Base-by-base conservation (phyloP, 2,888 invertebrate species). In the Latrodectus elegans region DNA sequence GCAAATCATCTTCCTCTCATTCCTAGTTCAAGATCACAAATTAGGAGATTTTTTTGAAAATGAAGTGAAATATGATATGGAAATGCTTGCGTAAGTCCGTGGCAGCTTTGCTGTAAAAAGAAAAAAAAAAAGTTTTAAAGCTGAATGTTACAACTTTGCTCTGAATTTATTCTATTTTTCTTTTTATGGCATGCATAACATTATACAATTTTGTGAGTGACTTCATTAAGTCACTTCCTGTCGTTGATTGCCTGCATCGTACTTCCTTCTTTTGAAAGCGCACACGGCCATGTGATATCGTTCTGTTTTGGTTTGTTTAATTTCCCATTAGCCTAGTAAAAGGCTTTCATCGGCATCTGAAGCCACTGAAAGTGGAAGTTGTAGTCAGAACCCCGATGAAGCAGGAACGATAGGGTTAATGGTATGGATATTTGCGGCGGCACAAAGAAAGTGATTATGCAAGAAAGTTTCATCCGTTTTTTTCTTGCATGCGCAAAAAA, bases 171-270 rank as follows among this genome's bases (percentile, higher is more conserved):
- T 38, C 38, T 38, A 38, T 38, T 38, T 38, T 38, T 38, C n/a
- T 60, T n/a, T 60, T 60, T 60, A 60, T n/a, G 60, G n/a, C n/a
- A 60, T 60, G 60, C 14, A 60, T n/a, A 11, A 60, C 10, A 60
- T 60, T 60, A 15, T 60, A 60, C 9, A 38, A 12, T 4, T 14
- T 55, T 10, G 60, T n/a, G n/a, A 60, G 60, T 60, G 74, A 74
- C 73, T 81, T 81, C 73, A 73, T 81, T 81, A 81, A 64, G 38
- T 3, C 22, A 53, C 81, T 81, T 81, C 81, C 81, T 73, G 60
- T 72, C 64, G 6, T 53, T 64, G 73, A 51, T 65, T 11, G 60
- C 73, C 73, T 53, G 49, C 81, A 52, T 81, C 67, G 81, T 65
- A 81, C 74, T 81, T 81, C 81, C 78, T 79, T 60, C 52, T 75